Evolutionary conservation across 2,797 vertebrate species (phyloP), one percentile per base, ranked within the genome.

Genomic region (Trematomus bernacchii): DNA sequence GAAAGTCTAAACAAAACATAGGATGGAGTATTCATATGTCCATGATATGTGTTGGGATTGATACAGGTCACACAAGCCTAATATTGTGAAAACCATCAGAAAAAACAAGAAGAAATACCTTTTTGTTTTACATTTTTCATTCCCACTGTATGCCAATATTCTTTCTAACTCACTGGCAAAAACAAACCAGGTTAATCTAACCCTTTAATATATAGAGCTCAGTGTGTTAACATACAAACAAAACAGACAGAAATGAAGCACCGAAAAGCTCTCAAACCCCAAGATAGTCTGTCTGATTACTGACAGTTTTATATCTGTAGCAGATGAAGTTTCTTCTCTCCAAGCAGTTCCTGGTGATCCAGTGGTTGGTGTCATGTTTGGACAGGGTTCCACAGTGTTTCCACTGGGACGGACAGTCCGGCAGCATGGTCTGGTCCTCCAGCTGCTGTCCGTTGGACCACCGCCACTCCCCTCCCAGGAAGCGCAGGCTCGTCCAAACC

Each of bases 281-380:
- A 1, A 37, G 8, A 37, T 44, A 14, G 46, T 13, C 16, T 18
- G 21, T 1, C n/a, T 2, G 6, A 19, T 11, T 52, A 27, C 2
- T 54, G 15, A 27, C 1, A 27, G 9, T 3, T 43, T 23, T 16
- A 7, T 2, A 1, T 67, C 0, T 66, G 23, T 0, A 18, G 66
- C 89, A 91, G 61, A 91, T 43, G 27, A 90, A 88, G 67, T 90
- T 87, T 76, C 50, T 79, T 78, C 2, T 84, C 10, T 90, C 87
- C 13, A 70, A 55, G 61, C 90, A 91, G 79, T 88, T 74, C 19
- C 62, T 72, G 44, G 1, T 69, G 55, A 65, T 47, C 78, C 64
- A 87, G 3, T 30, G 18, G 5, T 13, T 16, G 1, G 23, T 52
- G 44, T 43, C 1, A 0, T 37, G 0, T 54, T 81, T 87, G 61